Evolutionary conservation across 2,888 invertebrate genomes (phyloP), one percentile per base, ranked within the genome.

Genomic region (Blomia tropicalis): DNA sequence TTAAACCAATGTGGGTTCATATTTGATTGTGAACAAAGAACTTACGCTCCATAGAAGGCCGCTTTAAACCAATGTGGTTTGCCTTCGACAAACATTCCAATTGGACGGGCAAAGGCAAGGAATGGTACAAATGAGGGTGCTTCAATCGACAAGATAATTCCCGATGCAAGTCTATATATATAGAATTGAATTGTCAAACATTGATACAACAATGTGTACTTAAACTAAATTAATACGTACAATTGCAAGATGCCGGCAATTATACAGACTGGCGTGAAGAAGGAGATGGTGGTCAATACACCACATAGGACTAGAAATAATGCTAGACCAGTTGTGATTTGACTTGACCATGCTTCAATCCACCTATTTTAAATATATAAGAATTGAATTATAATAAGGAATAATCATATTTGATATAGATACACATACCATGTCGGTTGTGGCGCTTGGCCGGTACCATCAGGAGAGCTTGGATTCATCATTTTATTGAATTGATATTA

Each of bases 101-200:
- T 43, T 19, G 61, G 61, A 17, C 59, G 63, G n/a, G 65, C 65
- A 44, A 64, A 63, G 22, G 59, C 44, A n/a, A 65, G 29, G 31
- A 63, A 64, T 22, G 65, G 43, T n/a, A 65, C 63, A 59, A 65
- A 64, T 14, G 59, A 54, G 23, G 65, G 65, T 51, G 63, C 65
- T 59, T 65, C 65, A 36, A 65, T 64, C 23, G 61, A 61, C 5
- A 65, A 22, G 27, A 64, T 54, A 31, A 61, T 56, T 19, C 66
- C 43, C 1, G 60, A 61, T 23, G 58, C 63, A 23, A 60, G 31
- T 31, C 60, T 63, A 25, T n/a, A n/a, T n/a, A n/a, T n/a, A n/a
- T n/a, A n/a, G n/a, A n/a, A 7, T 14, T 47, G n/a, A 47, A 7
- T 7, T 11, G n/a, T 7, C n/a, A 7, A 11, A 22, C 7, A 19